Percentiles rank a stretch among this genome's conserved stretches.
phyloP scores from a whole-genome alignment of 2,113 vertebrate genomes.

The Planiliza haematocheilus region DNA sequence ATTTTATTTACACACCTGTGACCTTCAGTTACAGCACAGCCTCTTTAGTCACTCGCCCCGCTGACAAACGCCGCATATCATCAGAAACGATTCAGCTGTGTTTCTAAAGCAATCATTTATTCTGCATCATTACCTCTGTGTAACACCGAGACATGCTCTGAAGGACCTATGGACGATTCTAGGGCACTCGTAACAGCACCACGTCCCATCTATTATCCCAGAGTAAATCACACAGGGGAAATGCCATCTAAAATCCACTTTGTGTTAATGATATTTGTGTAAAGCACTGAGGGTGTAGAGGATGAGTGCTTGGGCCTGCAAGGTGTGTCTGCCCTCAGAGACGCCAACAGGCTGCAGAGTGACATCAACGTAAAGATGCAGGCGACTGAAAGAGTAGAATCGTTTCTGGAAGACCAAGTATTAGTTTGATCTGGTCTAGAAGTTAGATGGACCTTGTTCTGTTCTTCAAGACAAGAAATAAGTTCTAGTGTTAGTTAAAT shows the following conservation, averaged over 20 bases:
- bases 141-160: slow-evolving; percentile 15
- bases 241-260: slow-evolving; percentile 41
- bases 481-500: too few species aligned
- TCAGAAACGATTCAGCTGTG: slow-evolving; percentile 23
- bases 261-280: slow-evolving; percentile 47
- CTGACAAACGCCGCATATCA: slow-evolving; percentile 25
- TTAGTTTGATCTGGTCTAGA: too few species aligned
- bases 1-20: not conserved
- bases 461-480: too few species aligned
- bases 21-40: slow-evolving; percentile 8
- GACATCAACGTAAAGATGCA: not conserved
- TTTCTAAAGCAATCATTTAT: slow-evolving; percentile 43
- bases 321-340: slow-evolving; percentile 44
- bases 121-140: slow-evolving; percentile 31
- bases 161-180: slow-evolving; percentile 36
- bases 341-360: slow-evolving; percentile 41
- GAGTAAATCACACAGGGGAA: slow-evolving; percentile 51
- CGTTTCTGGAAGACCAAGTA: too few species aligned
- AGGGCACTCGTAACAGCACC: slow-evolving; percentile 25
- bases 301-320: slow-evolving; percentile 18
- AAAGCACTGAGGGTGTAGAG: not conserved
- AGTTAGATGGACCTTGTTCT: too few species aligned
- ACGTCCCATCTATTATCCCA: slow-evolving; percentile 30
- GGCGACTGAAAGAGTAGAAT: too few species aligned
- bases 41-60: slow-evolving; percentile 11